A percentile compares a stretch with the other conserved stretches of the same genome.
Conservation (phyloP, 2,113 vertebrate species). For the Ceratotherium simum region DNA sequence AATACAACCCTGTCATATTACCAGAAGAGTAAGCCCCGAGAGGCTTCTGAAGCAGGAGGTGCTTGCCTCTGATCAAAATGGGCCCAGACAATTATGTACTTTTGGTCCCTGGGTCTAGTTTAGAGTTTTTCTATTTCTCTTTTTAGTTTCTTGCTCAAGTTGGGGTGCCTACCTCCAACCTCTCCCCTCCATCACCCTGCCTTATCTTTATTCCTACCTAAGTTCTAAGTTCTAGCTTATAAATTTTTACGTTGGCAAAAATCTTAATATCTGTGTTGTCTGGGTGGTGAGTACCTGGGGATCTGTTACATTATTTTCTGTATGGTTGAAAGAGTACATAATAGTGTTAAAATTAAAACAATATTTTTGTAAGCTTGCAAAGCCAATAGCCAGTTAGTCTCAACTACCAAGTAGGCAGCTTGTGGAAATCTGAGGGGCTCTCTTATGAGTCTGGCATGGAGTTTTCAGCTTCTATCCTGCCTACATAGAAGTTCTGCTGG, state of each 20-base stretch:
- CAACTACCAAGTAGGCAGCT: not conserved
- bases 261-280: conserved; percentile 3
- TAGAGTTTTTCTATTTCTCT: not conserved
- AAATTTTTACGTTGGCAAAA: conserved; percentile 8
- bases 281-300: not conserved
- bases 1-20: not conserved
- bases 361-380: not conserved
- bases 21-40: not conserved
- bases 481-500: not conserved
- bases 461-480: not conserved
- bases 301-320: conserved; percentile 8
- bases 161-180: not conserved
- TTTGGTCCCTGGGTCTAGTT: not conserved
- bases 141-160: not conserved
- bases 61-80: not conserved
- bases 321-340: conserved; percentile 24
- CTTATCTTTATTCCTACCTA: not conserved
- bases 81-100: not conserved
- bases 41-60: not conserved
- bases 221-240: not conserved
- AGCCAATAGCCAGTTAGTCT: not conserved
- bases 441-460: not conserved
- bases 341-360: conserved; percentile 21
- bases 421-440: not conserved
- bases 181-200: not conserved